Evolutionary conservation across 2,113 vertebrate species (phyloP).

Genomic region (Pampusana beccarii): DNA sequence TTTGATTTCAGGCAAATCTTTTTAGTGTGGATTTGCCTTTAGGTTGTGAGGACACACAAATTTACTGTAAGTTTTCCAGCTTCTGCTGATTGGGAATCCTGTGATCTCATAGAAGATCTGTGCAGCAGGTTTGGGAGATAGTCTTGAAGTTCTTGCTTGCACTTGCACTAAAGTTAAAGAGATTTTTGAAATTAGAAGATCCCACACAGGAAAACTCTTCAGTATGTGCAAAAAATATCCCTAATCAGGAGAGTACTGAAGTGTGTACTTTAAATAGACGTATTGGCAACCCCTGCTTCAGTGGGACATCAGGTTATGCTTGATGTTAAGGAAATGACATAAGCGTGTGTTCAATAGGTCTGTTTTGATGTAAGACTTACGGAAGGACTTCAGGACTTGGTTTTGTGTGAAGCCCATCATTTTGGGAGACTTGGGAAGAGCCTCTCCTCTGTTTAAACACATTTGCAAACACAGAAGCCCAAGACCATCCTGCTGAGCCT

Average conservation of each 20-base stretch:
- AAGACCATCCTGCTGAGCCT: not conserved
- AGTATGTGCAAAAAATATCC: fast-evolving
- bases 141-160: not conserved
- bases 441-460: not conserved
- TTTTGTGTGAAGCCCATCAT: not conserved
- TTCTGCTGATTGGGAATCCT: not conserved
- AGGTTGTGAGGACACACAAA: not conserved
- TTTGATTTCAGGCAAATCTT: not conserved
- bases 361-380: not conserved
- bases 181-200: not conserved
- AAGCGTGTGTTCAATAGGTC: not conserved
- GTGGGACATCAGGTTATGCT: not conserved
- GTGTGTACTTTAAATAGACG: not conserved
- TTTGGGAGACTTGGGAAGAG: not conserved
- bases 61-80: not conserved
- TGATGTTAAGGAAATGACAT: not conserved
- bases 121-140: not conserved
- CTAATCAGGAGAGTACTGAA: not conserved
- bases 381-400: not conserved
- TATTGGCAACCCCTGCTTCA: not conserved
- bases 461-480: not conserved
- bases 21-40: not conserved
- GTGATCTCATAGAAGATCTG: not conserved
- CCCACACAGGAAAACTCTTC: not conserved
- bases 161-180: not conserved